Evolutionary conservation across 2,113 vertebrate species (phyloP).

Genomic region (Lanius collurio): DNA sequence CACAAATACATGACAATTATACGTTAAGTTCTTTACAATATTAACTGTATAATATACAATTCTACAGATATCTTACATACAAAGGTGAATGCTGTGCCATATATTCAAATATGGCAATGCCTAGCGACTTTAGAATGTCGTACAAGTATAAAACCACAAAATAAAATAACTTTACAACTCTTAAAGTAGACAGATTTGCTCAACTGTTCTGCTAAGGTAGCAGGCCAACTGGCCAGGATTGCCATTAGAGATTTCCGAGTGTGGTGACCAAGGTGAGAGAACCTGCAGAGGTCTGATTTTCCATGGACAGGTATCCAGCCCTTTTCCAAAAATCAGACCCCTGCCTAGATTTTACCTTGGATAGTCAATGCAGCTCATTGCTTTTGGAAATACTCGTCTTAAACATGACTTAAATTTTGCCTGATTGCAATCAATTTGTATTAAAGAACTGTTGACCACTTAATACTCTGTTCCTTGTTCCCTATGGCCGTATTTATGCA

Average conservation of each 20-base stretch:
- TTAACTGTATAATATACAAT: slow-evolving; percentile 82
- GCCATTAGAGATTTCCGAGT: neutral
- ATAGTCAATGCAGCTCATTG: neutral
- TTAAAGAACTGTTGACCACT: neutral
- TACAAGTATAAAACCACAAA: slow-evolving; percentile 70
- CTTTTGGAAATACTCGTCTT: neutral
- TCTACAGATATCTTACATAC: slow-evolving; percentile 79
- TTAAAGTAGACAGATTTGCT: slow-evolving; percentile 37
- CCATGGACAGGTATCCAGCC: slow-evolving; percentile 22
- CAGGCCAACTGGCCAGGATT: neutral
- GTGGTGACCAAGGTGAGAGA: neutral
- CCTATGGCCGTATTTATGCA: neutral
- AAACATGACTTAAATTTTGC: neutral
- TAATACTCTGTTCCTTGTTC: slow-evolving; percentile 5
- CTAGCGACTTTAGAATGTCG: slow-evolving; percentile 38
- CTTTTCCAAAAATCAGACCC: slow-evolving; percentile 29
- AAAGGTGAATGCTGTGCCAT: slow-evolving; percentile 56
- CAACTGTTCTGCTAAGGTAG: slow-evolving; percentile 13
- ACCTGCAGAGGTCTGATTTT: neutral
- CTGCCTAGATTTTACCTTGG: neutral
- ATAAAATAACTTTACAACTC: slow-evolving; percentile 66
- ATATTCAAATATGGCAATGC: slow-evolving; percentile 43
- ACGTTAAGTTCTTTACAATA: slow-evolving; percentile 81
- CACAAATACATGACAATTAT: slow-evolving; percentile 77
- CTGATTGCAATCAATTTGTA: neutral